Conservation (phyloP, 2,797 vertebrate species). For the Toxotes lorentzi region DNA sequence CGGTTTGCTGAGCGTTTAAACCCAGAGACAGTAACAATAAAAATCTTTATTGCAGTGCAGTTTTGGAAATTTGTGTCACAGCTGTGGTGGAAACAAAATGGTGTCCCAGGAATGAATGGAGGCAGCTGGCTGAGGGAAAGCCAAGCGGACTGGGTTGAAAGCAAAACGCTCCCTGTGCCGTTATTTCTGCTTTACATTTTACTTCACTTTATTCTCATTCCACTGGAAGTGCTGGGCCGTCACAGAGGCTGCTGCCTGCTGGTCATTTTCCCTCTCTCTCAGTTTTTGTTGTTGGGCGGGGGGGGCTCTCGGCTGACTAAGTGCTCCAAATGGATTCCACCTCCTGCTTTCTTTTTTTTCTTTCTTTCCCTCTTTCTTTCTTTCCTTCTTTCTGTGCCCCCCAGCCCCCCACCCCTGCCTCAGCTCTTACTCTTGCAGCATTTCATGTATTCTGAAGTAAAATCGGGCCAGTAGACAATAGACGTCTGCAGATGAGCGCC, state of each 20-base stretch:
- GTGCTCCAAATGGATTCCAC: constrained; percentile 78
- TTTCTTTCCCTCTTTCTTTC: constrained; percentile 45
- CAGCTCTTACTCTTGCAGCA: constrained; percentile 30
- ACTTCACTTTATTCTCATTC: constrained; percentile 58
- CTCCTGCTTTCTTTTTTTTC: no score
- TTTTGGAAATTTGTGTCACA: constrained; percentile 31
- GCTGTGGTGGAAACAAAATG: constrained; percentile 37
- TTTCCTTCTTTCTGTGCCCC: constrained; percentile 34
- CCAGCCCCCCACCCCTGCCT: constrained; percentile 5
- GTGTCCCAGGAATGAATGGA: constrained; percentile 25
- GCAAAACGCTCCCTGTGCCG: constrained; percentile 12
- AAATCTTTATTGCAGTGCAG: neutral
- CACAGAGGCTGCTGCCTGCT: constrained; percentile 42
- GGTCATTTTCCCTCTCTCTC: constrained; percentile 66
- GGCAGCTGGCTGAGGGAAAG: constrained; percentile 46
- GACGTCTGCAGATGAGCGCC: constrained; percentile 24
- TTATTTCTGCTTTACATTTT: constrained; percentile 61
- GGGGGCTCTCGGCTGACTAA: constrained; percentile 73
- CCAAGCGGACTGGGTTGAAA: constrained; percentile 21
- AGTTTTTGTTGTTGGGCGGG: constrained; percentile 53
- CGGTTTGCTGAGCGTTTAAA: neutral
- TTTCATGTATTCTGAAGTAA: constrained; percentile 63
- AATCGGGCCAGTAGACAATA: constrained; percentile 56
- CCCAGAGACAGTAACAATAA: neutral
- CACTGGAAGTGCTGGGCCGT: constrained; percentile 35